These are phyloP conservation scores for Pristionchus maxplancki DNA, from an alignment of 2,888 invertebrate species.

Conservation along the genomic window DNA sequence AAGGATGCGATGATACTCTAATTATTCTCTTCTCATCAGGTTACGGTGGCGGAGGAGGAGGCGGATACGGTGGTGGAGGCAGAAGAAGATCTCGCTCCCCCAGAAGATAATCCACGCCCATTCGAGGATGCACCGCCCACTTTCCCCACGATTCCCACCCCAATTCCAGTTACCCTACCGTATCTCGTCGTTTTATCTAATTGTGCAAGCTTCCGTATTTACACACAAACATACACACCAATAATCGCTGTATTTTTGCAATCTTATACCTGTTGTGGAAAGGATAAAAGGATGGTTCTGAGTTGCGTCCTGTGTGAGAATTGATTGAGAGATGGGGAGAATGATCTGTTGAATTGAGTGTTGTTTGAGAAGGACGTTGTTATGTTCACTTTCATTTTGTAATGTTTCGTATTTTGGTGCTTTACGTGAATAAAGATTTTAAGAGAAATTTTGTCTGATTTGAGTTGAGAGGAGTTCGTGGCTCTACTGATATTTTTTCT, in stretches of 20 bases:
- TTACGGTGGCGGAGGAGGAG: constrained; percentile 40
- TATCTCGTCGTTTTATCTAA: constrained; percentile 4
- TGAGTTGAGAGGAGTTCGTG: neutral
- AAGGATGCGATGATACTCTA: too few species aligned
- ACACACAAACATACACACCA: neutral
- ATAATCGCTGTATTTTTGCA: constrained; percentile 18
- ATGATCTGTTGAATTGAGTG: neutral
- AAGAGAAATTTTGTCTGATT: neutral
- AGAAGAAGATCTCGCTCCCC: constrained; percentile 43
- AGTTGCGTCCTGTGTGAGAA: neutral
- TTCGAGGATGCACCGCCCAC: neutral
- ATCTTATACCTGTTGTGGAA: constrained; percentile 12
- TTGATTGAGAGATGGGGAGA: neutral
- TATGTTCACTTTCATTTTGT: constrained; percentile 8
- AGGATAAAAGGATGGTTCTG: constrained; percentile 21
- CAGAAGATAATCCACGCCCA: constrained; percentile 5
- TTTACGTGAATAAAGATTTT: constrained; percentile 13
- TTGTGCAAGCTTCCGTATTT: constrained; percentile 17
- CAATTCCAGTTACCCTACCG: neutral
- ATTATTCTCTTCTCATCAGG: neutral
- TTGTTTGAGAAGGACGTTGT: neutral
- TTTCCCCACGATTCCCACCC: neutral
- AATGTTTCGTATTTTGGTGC: constrained; percentile 31
- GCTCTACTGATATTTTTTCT: constrained; percentile 16
- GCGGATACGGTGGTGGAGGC: constrained; percentile 45